A percentile compares a stretch with the other conserved stretches of the same genome.
Evolutionary conservation across 2,797 vertebrate species (phyloP).

Genomic region (Tauraco hartlaubi): DNA sequence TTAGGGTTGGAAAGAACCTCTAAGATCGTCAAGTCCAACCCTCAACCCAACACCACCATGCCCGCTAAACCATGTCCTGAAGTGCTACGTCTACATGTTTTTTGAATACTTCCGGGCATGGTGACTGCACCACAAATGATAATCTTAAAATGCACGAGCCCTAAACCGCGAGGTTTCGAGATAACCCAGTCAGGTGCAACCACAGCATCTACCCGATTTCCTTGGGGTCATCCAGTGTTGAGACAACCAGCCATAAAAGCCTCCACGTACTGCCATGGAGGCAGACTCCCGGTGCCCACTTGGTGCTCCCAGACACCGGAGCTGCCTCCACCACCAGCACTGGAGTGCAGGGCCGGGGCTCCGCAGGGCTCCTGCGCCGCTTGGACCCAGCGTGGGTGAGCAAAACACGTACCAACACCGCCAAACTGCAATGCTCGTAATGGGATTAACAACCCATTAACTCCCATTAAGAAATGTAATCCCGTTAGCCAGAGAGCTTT

Average conservation of each 20-base stretch:
- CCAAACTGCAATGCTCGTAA: rapidly evolving
- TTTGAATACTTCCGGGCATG: no score
- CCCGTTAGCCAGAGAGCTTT: neutral
- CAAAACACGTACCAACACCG: rapidly evolving
- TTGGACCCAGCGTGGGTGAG: rapidly evolving
- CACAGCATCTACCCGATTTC: rapidly evolving
- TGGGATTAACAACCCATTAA: neutral
- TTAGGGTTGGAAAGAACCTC: no score
- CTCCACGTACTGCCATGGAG: rapidly evolving
- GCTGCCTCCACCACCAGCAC: neutral
- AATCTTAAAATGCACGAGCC: neutral
- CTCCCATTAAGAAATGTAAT: neutral
- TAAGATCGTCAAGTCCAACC: no score
- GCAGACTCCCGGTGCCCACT: rapidly evolving
- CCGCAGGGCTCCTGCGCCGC: rapidly evolving
- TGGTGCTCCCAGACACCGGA: rapidly evolving
- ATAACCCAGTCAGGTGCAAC: neutral
- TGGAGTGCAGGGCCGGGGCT: rapidly evolving
- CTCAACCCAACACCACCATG: no score
- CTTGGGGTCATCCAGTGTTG: rapidly evolving
- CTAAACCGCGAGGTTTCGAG: neutral
- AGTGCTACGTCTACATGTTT: no score
- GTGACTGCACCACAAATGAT: no score
- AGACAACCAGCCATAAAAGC: neutral
- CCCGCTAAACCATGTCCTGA: no score